Evolutionary conservation across 2,888 invertebrate genomes (phyloP).

Genomic region (Suillia variegata): DNA sequence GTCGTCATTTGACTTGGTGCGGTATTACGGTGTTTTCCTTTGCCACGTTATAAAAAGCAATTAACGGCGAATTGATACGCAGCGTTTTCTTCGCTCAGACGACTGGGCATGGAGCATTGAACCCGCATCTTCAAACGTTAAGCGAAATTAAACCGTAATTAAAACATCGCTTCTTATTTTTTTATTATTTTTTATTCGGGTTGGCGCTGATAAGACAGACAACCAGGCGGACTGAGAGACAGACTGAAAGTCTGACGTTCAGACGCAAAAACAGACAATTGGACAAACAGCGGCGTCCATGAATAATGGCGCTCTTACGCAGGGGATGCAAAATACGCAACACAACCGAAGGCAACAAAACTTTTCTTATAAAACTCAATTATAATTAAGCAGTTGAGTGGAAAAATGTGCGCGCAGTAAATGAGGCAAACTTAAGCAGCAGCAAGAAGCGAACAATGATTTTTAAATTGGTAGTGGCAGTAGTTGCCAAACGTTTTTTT

Average conservation of each 20-base stretch:
- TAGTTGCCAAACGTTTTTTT: no score
- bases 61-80: slow-evolving; percentile 49
- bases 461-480: no score
- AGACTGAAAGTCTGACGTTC: no score
- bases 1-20: neutral
- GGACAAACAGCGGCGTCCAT: no score
- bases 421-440: no score
- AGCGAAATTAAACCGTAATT: slow-evolving; percentile 50
- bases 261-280: no score
- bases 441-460: no score
- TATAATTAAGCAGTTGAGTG: slow-evolving; percentile 54
- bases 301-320: slow-evolving; percentile 8
- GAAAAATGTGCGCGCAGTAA: slow-evolving; percentile 24
- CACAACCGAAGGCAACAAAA: no score
- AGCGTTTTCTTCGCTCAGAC: slow-evolving; percentile 7
- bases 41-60: slow-evolving; percentile 23
- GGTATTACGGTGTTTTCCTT: neutral
- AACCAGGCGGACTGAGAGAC: neutral
- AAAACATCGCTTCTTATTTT: slow-evolving; percentile 34
- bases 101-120: slow-evolving; percentile 36
- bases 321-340: neutral
- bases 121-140: slow-evolving; percentile 31
- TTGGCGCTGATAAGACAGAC: neutral
- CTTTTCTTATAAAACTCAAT: slow-evolving; percentile 45
- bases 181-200: neutral